phyloP scores from a whole-genome alignment of 2,888 invertebrate species.

The Pteria penguin region DNA sequence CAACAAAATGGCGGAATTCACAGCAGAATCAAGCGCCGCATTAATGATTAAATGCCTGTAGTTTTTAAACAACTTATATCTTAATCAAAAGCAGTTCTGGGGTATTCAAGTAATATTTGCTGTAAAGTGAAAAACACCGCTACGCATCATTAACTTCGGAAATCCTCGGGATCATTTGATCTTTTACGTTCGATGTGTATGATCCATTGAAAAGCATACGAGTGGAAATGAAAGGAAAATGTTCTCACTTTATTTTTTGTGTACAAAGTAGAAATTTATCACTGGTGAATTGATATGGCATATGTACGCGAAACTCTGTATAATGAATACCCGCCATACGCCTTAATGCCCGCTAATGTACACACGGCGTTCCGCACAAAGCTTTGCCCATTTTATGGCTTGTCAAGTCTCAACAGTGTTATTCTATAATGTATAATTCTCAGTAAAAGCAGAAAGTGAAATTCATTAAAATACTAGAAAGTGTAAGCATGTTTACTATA shows the following conservation, averaged over 20 bases:
- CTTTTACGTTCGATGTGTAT: background rate
- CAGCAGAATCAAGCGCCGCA: background rate
- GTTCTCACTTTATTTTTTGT: background rate
- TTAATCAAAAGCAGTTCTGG: constrained; percentile 18
- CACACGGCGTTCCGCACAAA: too few species aligned
- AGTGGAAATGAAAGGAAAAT: background rate
- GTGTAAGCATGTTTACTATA: too few species aligned
- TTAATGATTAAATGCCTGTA: background rate
- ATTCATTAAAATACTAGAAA: too few species aligned
- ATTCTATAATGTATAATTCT: too few species aligned
- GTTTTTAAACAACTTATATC: constrained; percentile 2
- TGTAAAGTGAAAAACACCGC: constrained; percentile 16
- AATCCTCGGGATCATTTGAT: background rate
- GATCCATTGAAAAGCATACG: constrained; percentile 1
- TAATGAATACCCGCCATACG: too few species aligned
- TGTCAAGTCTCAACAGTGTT: too few species aligned
- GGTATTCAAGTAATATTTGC: background rate
- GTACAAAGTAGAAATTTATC: background rate
- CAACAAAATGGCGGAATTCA: background rate
- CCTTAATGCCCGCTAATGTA: too few species aligned
- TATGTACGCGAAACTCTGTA: background rate
- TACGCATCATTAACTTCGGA: constrained; percentile 17
- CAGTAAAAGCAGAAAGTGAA: too few species aligned
- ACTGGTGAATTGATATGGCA: background rate
- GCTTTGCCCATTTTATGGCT: too few species aligned